A percentile compares a stretch with the other conserved stretches of the same genome.
These are phyloP conservation scores for Cherax destructor DNA, from an alignment of 1,140 invertebrate species.

Conservation along the genomic window DNA sequence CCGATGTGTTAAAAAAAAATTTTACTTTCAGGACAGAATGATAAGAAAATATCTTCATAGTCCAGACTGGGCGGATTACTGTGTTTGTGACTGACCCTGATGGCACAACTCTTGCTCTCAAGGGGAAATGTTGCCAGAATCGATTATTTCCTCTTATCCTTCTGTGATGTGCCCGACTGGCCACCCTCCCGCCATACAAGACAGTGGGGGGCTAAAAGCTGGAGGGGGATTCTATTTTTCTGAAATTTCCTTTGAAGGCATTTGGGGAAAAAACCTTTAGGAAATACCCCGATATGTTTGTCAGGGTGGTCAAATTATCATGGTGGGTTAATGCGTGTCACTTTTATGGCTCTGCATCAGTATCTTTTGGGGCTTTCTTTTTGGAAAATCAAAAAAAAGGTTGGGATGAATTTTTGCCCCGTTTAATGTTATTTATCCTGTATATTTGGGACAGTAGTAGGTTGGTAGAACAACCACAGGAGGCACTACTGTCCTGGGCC, in stretches of 20 bases:
- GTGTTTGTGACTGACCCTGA: slow-evolving; percentile 93
- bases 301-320: slow-evolving; percentile 98
- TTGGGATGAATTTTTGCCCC: too few relatives aligned
- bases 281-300: slow-evolving; percentile 95
- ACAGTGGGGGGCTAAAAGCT: slow-evolving; percentile 97
- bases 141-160: slow-evolving; percentile 97
- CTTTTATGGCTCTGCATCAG: slow-evolving; percentile 97
- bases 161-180: slow-evolving; percentile 88
- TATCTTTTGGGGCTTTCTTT: slow-evolving; percentile 87
- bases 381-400: slow-evolving; percentile 71
- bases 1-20: too few relatives aligned
- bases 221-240: slow-evolving; percentile 89
- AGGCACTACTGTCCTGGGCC: too few relatives aligned
- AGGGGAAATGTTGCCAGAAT: slow-evolving; percentile 94
- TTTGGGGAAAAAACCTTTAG: slow-evolving; percentile 82
- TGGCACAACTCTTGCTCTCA: slow-evolving; percentile 85
- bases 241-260: slow-evolving; percentile 92
- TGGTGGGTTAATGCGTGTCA: slow-evolving; percentile 98
- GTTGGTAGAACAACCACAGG: too few relatives aligned
- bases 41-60: slow-evolving; percentile 98
- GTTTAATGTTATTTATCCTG: too few relatives aligned
- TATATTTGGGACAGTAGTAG: too few relatives aligned
- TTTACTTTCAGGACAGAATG: slow-evolving; percentile 91
- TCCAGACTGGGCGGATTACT: slow-evolving; percentile 93
- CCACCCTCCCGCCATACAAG: slow-evolving; percentile 95